Evolutionary conservation across 2,113 vertebrate genomes (phyloP), one percentile per base, ranked within the genome.

Genomic region (Chunga burmeisteri): DNA sequence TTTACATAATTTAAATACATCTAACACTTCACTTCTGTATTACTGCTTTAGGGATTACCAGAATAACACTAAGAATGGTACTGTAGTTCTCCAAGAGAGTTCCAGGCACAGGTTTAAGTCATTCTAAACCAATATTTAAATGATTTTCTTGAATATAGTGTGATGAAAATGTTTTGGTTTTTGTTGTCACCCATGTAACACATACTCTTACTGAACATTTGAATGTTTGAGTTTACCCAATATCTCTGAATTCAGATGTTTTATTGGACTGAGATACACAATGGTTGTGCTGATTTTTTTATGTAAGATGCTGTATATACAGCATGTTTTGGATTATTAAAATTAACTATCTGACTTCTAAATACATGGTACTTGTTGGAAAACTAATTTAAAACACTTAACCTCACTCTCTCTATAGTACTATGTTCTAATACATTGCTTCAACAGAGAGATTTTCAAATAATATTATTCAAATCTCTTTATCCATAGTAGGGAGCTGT

Each of bases 1-100:
- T 90, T 97, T 92, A 88, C 20, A 47, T 67, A 74, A 81, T 95
- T 71, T 80, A 90, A 96, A 38, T 96, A 9, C 49, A 53, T 84
- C 56, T 68, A 40, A 67, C 53, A 71, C 46, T 86, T 78, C 26
- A 83, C 16, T 82, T 95, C 25, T 93, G 6, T 96, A 55, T 66
- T 92, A 67, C 59, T 79, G 79, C 50, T 92, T 53, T 73, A 81
- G 62, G 32, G 49, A 59, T 95, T 92, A 65, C 44, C 4, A 16
- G 29, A 42, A 8, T 40, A 86, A 67, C 32, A 38, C 8, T 55
- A 71, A 50, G 38, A 86, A 71, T 42, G 26, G 14, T 79, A 38
- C 13, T 91, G 36, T 74, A 67, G 44, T 65, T 81, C 53, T 93
- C 23, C 38, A 56, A 8, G 46, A 21, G 34, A 86, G 38, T 83